Conservation (phyloP, 1,140 invertebrate species). For the Aphelinus certus region DNA sequence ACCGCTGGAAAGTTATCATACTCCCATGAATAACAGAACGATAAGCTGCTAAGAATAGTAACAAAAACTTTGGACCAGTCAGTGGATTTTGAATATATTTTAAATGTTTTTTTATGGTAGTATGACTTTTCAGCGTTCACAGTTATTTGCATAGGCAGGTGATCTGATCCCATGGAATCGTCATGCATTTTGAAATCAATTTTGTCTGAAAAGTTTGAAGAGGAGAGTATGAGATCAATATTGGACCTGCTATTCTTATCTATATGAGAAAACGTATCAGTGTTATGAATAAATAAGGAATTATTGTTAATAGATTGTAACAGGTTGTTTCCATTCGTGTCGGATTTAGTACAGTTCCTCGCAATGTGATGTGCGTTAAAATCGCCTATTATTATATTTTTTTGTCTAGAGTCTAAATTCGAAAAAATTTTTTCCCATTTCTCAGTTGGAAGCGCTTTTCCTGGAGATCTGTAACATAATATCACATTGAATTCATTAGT, state of each 20-base stretch:
- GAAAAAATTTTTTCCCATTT: constrained; percentile 20
- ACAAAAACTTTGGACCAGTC: background rate
- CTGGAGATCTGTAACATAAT: constrained; percentile 24
- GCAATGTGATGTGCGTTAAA: constrained; percentile 28
- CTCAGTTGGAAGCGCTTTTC: background rate
- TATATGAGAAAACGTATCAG: background rate
- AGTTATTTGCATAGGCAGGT: constrained; percentile 1
- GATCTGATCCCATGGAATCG: constrained; percentile 17
- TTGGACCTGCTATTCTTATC: constrained; percentile 1
- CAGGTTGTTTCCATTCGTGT: constrained; percentile 19
- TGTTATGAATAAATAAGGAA: background rate
- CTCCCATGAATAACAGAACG: background rate
- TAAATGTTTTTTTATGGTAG: background rate
- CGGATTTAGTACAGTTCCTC: constrained; percentile 27
- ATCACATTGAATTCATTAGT: constrained; percentile 3
- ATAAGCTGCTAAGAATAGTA: background rate
- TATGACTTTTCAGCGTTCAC: background rate
- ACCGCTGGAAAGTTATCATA: background rate
- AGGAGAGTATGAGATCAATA: background rate
- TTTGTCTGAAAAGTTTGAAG: background rate
- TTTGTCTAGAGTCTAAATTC: background rate
- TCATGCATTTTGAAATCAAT: background rate
- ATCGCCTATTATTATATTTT: constrained; percentile 23
- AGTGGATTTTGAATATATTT: background rate
- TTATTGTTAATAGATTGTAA: background rate